Evolutionary conservation across 2,888 invertebrate genomes (phyloP).

Genomic region (Odontomyia ornata): DNA sequence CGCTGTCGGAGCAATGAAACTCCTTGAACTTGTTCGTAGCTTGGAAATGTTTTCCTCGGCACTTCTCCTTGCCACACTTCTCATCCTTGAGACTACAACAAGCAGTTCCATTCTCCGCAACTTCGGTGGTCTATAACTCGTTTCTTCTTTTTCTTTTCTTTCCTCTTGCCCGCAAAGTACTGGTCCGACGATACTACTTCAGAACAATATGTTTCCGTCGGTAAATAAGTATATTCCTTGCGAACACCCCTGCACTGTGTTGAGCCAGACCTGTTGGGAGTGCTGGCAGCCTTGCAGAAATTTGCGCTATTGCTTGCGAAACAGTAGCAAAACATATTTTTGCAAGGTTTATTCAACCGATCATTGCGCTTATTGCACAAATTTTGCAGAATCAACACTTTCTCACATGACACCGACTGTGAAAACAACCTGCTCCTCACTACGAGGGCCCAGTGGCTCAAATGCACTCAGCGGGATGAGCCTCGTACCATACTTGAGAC

Average conservation of each 20-base stretch:
- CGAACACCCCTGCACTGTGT: slow-evolving; percentile 19
- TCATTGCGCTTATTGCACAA: too few species aligned
- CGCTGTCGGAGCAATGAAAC: slow-evolving; percentile 39
- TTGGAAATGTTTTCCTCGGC: slow-evolving; percentile 9
- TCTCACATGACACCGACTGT: slow-evolving; percentile 5
- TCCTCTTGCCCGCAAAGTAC: too few species aligned
- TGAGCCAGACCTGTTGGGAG: slow-evolving; percentile 5
- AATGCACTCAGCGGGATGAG: slow-evolving; percentile 12
- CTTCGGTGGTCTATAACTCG: not conserved
- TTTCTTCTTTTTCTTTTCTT: slow-evolving; percentile 28
- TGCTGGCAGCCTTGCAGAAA: slow-evolving; percentile 44
- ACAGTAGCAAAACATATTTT: slow-evolving; percentile 63
- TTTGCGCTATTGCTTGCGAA: slow-evolving; percentile 64
- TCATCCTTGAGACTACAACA: slow-evolving; percentile 25
- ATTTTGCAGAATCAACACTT: slow-evolving; percentile 47
- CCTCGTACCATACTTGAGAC: not conserved
- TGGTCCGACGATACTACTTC: slow-evolving; percentile 24
- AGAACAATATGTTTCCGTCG: slow-evolving; percentile 23
- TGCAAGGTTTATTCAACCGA: too few species aligned
- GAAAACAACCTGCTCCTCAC: slow-evolving; percentile 8
- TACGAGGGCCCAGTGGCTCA: not conserved
- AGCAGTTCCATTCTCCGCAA: not conserved
- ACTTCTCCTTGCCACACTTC: slow-evolving; percentile 21
- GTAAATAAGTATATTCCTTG: too few species aligned
- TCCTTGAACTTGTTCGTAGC: slow-evolving; percentile 33